Evolutionary conservation across 2,113 vertebrate genomes (phyloP).

Genomic region (Pteronura brasiliensis): DNA sequence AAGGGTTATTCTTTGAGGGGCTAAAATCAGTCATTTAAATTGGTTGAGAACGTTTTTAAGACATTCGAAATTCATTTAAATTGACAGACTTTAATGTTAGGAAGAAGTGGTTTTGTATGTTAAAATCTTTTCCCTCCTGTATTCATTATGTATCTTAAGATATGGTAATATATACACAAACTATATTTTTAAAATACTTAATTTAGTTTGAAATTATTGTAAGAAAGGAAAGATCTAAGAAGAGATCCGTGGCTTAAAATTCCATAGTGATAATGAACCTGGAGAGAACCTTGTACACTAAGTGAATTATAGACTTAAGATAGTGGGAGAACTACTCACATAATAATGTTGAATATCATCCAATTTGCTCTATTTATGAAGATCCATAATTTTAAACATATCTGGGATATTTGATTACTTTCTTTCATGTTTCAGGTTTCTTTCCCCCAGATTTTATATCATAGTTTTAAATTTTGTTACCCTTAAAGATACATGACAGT

Average conservation of each 20-base stretch:
- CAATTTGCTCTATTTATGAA: neutral
- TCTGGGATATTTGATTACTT: neutral
- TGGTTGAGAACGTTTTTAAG: conserved; percentile 36
- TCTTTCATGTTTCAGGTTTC: conserved; percentile 19
- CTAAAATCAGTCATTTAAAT: conserved; percentile 57
- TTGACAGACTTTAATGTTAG: conserved; percentile 49
- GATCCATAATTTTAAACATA: conserved; percentile 8
- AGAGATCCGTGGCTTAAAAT: conserved; percentile 40
- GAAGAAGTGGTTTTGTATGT: conserved; percentile 60
- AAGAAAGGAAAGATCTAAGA: conserved; percentile 52
- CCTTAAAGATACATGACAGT: neutral
- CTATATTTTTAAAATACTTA: conserved; percentile 55
- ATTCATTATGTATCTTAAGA: conserved; percentile 56
- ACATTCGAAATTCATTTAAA: conserved; percentile 54
- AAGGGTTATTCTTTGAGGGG: conserved; percentile 34
- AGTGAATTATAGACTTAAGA: conserved; percentile 33
- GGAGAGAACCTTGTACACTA: neutral
- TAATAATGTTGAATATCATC: neutral
- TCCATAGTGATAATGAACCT: conserved; percentile 39
- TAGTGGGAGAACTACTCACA: neutral
- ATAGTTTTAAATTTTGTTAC: neutral
- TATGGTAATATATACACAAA: conserved; percentile 57
- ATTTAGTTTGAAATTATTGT: conserved; percentile 61
- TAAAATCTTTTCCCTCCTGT: conserved; percentile 55
- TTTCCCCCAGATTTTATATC: neutral